These are phyloP conservation scores for Meleagris gallopavo DNA, from an alignment of 2,113 vertebrate species.

Conservation along the genomic window DNA sequence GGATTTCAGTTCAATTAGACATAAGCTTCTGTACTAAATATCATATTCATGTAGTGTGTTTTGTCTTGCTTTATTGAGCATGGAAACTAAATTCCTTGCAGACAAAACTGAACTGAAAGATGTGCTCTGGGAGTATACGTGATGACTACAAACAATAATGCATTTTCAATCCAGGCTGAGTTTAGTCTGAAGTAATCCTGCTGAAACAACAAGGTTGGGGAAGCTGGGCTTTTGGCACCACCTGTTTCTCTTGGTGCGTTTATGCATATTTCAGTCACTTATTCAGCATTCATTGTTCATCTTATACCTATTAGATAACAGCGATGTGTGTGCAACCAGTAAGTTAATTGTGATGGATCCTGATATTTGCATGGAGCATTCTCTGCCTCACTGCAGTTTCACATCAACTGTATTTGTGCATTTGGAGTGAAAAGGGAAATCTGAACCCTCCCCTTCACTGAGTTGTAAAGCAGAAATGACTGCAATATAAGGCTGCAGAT, in stretches of 20 bases:
- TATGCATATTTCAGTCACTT: not conserved
- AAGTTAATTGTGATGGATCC: not conserved
- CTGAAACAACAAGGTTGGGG: not conserved
- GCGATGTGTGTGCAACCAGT: not conserved
- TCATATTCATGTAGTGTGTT: not conserved
- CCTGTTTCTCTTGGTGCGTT: not conserved
- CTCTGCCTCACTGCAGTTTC: not conserved
- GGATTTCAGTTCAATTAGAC: not conserved
- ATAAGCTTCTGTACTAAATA: not conserved
- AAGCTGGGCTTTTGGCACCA: not conserved
- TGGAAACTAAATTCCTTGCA: not conserved
- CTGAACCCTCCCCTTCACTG: not conserved
- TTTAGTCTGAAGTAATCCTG: not conserved
- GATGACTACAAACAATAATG: not conserved
- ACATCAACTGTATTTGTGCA: not conserved
- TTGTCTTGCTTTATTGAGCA: not conserved
- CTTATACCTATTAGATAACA: not conserved
- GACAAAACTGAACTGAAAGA: not conserved
- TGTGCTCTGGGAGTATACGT: not conserved
- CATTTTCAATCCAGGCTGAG: not conserved
- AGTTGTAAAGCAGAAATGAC: not conserved
- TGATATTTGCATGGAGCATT: not conserved
- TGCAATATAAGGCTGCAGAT: not conserved
- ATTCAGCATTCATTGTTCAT: not conserved
- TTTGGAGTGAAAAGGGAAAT: not conserved